Evolutionary conservation across 1,140 invertebrate species (phyloP).

Genomic region (Zaprionus tsacasi): DNA sequence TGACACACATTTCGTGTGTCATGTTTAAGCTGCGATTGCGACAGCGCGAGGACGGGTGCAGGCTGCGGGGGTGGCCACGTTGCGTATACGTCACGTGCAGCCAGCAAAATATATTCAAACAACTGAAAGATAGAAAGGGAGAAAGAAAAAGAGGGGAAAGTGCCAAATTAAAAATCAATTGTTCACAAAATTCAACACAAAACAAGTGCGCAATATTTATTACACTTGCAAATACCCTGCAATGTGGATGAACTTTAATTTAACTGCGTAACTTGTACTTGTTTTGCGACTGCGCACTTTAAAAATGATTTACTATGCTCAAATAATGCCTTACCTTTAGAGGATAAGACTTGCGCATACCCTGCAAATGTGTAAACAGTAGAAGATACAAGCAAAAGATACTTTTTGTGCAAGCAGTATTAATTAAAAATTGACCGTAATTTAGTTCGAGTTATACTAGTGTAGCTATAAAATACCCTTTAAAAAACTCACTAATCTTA

Average conservation of each 20-base stretch:
- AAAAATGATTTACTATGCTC: not conserved
- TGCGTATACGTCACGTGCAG: constrained; percentile 72
- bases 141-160: not conserved
- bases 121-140: not conserved
- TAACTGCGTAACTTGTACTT: not conserved
- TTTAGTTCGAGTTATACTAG: not conserved
- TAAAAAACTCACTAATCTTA: not conserved
- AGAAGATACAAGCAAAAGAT: not conserved
- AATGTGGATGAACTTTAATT: not conserved
- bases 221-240: constrained; percentile 11
- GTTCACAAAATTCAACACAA: constrained; percentile 16
- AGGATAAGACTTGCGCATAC: not conserved
- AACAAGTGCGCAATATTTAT: not conserved
- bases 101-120: not conserved
- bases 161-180: not conserved
- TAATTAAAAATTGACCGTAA: too few species aligned
- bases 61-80: constrained; percentile 39
- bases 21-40: constrained; percentile 1
- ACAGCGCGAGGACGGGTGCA: too few species aligned
- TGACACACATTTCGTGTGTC: constrained; percentile 60
- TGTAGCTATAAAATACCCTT: not conserved
- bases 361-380: not conserved
- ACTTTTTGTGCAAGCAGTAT: not conserved
- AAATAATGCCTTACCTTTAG: not conserved
- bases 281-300: not conserved